These are phyloP conservation scores for Cylindroiulus punctatus DNA, from an alignment of 2,888 invertebrate species.

Conservation along the genomic window DNA sequence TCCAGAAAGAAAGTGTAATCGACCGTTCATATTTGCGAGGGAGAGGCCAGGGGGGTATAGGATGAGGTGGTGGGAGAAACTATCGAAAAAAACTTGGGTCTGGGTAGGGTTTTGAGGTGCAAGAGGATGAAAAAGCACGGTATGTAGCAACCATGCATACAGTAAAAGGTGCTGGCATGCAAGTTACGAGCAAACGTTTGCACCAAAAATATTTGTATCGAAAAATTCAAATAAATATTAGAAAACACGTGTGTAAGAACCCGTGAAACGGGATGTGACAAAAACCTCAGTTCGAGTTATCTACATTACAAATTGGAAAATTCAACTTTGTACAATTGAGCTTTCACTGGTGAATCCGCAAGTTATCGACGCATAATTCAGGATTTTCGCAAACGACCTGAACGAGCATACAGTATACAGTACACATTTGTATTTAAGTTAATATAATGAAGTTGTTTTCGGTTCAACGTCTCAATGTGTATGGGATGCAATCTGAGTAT, in stretches of 20 bases:
- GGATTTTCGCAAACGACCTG: no score
- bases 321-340: conserved; percentile 22
- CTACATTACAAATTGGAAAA: conserved; percentile 26
- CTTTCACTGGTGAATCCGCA: not conserved
- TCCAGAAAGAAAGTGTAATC: conserved; percentile 45
- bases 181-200: conserved; percentile 19
- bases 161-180: not conserved
- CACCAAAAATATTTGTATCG: not conserved
- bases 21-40: conserved; percentile 24
- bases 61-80: not conserved
- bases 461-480: no score
- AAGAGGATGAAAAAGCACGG: not conserved
- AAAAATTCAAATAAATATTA: conserved; percentile 1
- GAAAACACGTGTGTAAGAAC: not conserved
- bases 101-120: not conserved
- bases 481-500: no score
- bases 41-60: not conserved
- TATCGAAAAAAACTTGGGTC: not conserved
- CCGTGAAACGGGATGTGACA: not conserved
- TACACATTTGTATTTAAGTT: no score
- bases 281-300: conserved; percentile 4
- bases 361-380: no score
- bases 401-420: no score
- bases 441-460: no score
- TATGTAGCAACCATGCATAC: not conserved